A percentile compares a stretch with the other conserved stretches of the same genome.
Conservation (phyloP, 2,888 invertebrate genomes). For the Caenorhabditis wallacei region DNA sequence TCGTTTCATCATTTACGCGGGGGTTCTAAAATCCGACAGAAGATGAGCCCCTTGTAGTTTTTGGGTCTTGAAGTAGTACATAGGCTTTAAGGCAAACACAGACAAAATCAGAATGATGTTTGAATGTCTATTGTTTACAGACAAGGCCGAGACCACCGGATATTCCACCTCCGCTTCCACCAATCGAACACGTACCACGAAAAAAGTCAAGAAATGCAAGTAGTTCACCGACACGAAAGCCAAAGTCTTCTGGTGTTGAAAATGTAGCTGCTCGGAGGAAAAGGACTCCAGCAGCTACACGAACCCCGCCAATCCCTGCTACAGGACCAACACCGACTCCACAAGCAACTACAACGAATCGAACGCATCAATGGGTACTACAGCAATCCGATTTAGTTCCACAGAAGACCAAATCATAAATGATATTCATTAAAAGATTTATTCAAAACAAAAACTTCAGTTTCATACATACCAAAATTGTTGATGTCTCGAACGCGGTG, state of each 20-base stretch:
- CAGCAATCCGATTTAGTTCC: slow-evolving; percentile 79
- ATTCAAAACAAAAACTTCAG: slow-evolving; percentile 43
- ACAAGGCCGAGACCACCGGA: slow-evolving; percentile 72
- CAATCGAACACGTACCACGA: slow-evolving; percentile 57
- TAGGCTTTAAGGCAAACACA: background rate
- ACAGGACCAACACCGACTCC: slow-evolving; percentile 45
- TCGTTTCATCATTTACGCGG: slow-evolving; percentile 27
- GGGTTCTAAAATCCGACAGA: slow-evolving; percentile 7
- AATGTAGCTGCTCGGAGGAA: slow-evolving; percentile 58
- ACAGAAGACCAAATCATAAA: slow-evolving; percentile 47
- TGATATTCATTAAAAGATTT: background rate
- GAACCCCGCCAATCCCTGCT: slow-evolving; percentile 28
- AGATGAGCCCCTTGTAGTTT: slow-evolving; percentile 17
- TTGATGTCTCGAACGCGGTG: slow-evolving; percentile 48
- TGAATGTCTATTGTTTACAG: slow-evolving; percentile 46
- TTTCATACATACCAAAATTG: slow-evolving; percentile 54
- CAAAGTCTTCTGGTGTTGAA: slow-evolving; percentile 54
- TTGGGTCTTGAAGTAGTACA: background rate
- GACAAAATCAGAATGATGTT: slow-evolving; percentile 30
- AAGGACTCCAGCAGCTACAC: slow-evolving; percentile 59
- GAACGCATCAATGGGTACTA: slow-evolving; percentile 79
- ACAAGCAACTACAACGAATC: slow-evolving; percentile 38
- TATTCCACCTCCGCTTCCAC: slow-evolving; percentile 73
- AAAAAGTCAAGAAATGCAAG: slow-evolving; percentile 68
- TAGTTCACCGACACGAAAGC: slow-evolving; percentile 70